phyloP scores from a whole-genome alignment of 2,113 vertebrate genomes.

The Thalassoma bifasciatum region DNA sequence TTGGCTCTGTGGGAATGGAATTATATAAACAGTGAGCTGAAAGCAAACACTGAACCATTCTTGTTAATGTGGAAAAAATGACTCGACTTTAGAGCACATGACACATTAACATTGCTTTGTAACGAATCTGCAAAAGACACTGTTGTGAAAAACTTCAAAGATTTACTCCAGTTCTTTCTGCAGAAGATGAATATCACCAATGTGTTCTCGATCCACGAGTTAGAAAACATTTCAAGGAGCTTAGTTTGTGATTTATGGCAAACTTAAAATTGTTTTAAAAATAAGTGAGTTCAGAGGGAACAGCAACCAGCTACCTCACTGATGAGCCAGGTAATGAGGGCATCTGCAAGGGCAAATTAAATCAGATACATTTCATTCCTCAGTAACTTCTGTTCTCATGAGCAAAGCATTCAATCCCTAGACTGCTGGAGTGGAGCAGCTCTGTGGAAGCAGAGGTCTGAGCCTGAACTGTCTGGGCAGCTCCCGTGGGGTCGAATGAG shows the following conservation, averaged over 20 bases:
- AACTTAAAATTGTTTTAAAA: not conserved
- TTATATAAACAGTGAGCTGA: constrained; percentile 53
- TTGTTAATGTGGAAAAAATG: constrained; percentile 47
- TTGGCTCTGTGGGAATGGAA: constrained; percentile 64
- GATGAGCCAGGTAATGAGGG: constrained; percentile 9
- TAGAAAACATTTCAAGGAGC: constrained; percentile 10
- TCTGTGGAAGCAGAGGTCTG: constrained; percentile 23
- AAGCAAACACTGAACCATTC: constrained; percentile 37
- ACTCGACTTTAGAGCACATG: constrained; percentile 12
- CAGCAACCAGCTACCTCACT: constrained; percentile 1
- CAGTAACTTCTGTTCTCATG: constrained; percentile 27
- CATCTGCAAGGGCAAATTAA: constrained; percentile 5
- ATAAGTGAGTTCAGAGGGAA: not conserved
- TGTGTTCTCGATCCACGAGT: not conserved
- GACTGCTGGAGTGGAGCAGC: constrained; percentile 34
- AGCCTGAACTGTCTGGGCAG: constrained; percentile 39
- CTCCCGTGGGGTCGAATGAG: constrained; percentile 32
- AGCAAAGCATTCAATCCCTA: constrained; percentile 34
- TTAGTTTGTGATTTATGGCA: constrained; percentile 2
- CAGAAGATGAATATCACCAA: not conserved
- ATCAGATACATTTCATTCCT: constrained; percentile 22
- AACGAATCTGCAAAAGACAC: constrained; percentile 6
- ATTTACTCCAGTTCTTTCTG: not conserved
- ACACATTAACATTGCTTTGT: constrained; percentile 16
- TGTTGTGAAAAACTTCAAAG: constrained; percentile 11